Evolutionary conservation across 2,113 vertebrate species (phyloP).

Genomic region (Hypomesus transpacificus): DNA sequence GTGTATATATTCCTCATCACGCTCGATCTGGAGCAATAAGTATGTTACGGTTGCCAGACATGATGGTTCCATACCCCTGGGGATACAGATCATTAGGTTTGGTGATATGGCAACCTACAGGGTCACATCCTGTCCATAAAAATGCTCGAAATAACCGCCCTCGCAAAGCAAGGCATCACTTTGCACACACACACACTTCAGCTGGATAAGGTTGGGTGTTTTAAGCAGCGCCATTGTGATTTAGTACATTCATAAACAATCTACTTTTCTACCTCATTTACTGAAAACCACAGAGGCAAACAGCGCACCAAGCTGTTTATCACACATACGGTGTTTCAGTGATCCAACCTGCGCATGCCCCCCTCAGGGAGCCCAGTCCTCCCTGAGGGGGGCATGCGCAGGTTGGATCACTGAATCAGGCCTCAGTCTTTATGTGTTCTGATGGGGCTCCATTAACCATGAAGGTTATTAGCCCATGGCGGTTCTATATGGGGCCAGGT

Average conservation of each 20-base stretch:
- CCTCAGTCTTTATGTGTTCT: slow-evolving; percentile 43
- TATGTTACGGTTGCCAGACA: slow-evolving; percentile 48
- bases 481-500: slow-evolving; percentile 26
- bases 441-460: slow-evolving; percentile 52
- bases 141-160: slow-evolving; percentile 19
- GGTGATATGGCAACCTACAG: slow-evolving; percentile 12
- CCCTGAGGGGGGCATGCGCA: too few species aligned
- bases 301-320: too few species aligned
- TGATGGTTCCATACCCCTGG: slow-evolving; percentile 40
- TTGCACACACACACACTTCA: too few species aligned
- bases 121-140: neutral
- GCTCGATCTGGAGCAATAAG: slow-evolving; percentile 50
- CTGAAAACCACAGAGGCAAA: too few species aligned
- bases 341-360: neutral
- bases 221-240: too few species aligned
- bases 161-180: neutral
- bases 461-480: slow-evolving; percentile 59
- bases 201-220: too few species aligned
- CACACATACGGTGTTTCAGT: neutral
- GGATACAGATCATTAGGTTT: slow-evolving; percentile 58
- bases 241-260: too few species aligned
- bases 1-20: slow-evolving; percentile 46
- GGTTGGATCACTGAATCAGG: too few species aligned
- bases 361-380: too few species aligned
- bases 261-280: too few species aligned